phyloP scores from a whole-genome alignment of 2,888 invertebrate species.

The Lysandra coridon region DNA sequence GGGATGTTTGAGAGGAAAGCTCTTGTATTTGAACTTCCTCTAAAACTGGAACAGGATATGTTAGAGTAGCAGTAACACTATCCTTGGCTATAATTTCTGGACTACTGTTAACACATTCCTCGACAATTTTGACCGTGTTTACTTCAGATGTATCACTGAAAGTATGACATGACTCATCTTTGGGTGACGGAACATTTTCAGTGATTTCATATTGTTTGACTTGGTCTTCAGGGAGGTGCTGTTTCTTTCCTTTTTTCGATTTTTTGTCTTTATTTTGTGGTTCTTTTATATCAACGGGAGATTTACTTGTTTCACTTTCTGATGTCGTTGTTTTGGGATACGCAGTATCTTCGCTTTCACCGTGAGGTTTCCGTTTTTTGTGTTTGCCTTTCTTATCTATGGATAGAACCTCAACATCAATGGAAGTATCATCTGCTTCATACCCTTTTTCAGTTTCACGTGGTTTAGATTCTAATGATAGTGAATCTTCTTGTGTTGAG shows the following conservation, averaged over 20 bases:
- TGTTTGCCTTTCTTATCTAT: conserved; percentile 79
- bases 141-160: conserved; percentile 81
- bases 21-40: conserved; percentile 81
- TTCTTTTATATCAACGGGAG: conserved; percentile 56
- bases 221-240: conserved; percentile 62
- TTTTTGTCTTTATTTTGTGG: conserved; percentile 53
- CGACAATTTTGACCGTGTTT: conserved; percentile 83
- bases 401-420: conserved; percentile 53
- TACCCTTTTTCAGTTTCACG: conserved; percentile 79
- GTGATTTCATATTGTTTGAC: conserved; percentile 72
- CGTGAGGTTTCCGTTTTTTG: conserved; percentile 65
- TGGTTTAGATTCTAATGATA: conserved; percentile 48
- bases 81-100: conserved; percentile 61
- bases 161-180: conserved; percentile 81
- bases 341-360: conserved; percentile 64
- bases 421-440: conserved; percentile 84
- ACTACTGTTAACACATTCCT: conserved; percentile 81
- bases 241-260: conserved; percentile 77
- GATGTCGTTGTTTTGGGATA: conserved; percentile 66
- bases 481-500: conserved; percentile 31
- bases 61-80: conserved; percentile 78
- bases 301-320: conserved; percentile 61
- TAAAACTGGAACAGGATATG: conserved; percentile 80
- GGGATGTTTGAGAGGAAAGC: conserved; percentile 81
- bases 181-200: conserved; percentile 75